These are phyloP conservation scores for Seriola aureovittata DNA, from an alignment of 2,113 vertebrate species.

Conservation along the genomic window DNA sequence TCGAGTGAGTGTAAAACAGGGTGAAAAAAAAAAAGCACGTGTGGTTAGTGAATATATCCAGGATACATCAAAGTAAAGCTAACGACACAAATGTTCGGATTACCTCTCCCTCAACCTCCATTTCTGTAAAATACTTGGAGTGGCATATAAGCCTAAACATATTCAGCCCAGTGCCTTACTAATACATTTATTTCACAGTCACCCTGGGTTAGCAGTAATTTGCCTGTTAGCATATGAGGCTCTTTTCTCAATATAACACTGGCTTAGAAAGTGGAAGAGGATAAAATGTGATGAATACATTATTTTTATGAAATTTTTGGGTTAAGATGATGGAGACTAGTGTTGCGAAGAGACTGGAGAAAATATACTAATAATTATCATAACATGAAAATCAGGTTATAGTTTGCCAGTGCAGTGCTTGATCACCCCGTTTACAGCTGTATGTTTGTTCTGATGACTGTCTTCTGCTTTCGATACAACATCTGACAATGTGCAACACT, in stretches of 20 bases:
- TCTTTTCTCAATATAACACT: not conserved
- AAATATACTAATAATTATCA: not conserved
- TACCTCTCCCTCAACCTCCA: not conserved
- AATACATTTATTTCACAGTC: not conserved
- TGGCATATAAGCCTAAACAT: not conserved
- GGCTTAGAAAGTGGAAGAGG: not conserved
- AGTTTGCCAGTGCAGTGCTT: not conserved
- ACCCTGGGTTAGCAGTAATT: constrained; percentile 12
- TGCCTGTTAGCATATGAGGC: not conserved
- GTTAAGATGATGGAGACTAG: no score
- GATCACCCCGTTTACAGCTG: not conserved
- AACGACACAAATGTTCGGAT: not conserved
- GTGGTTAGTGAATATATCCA: constrained; percentile 28
- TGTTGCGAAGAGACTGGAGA: not conserved
- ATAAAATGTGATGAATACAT: not conserved
- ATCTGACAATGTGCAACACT: not conserved
- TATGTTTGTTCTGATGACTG: not conserved
- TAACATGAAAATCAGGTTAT: not conserved
- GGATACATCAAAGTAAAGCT: constrained; percentile 23
- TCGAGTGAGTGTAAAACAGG: constrained; percentile 32
- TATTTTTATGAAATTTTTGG: not conserved
- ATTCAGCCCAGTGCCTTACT: not conserved
- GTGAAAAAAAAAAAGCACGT: constrained; percentile 21
- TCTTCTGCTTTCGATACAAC: not conserved
- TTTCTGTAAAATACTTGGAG: not conserved